Evolutionary conservation across 2,113 vertebrate species (phyloP), one percentile per base, ranked within the genome.

Genomic region (Hepsetus odoe): DNA sequence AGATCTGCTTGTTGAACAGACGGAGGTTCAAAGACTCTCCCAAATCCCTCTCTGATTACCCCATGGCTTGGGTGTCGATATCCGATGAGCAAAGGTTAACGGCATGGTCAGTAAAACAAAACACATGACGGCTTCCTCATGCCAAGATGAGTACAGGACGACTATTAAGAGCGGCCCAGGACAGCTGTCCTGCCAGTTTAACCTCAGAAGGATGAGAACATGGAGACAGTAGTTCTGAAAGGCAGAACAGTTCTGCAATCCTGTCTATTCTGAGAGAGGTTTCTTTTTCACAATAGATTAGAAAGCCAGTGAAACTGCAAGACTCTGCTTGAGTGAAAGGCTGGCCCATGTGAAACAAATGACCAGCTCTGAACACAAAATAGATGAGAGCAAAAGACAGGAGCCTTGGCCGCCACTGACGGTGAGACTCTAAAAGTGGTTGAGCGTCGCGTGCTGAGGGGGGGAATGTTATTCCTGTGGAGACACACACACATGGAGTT

Each of bases 51-150:
- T 68, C 59, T 79, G 76, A 84, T 86, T 83, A 86, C 85, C 71
- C 62, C 38, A 28, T 66, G 74, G 79, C 76, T 88, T 81, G 65
- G 69, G 80, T 89, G 86, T 88, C 86, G 85, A 75, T 79, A 85
- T 85, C 83, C 84, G 80, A 72, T 58, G 30, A 46, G 55, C 74
- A 56, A 80, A 70, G 49, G 59, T 77, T 81, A 72, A 77, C 59
- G 16, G 80, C 73, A 8, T 44, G 53, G 85, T 85, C 84, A 80
- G 77, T 88, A 85, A 88, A 88, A 89, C 81, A 79, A 86, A 85
- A 79, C 82, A 80, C 80, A 82, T 81, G 82, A 83, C 76, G 81
- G 76, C 86, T 87, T 88, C 74, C 65, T 32, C 74, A 85, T 81
- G 85, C 76, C 75, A 69, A 85, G 86, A 87, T 78, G 53, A 82